Evolutionary conservation across 2,888 invertebrate species (phyloP).

Genomic region (Celastrina argiolus): DNA sequence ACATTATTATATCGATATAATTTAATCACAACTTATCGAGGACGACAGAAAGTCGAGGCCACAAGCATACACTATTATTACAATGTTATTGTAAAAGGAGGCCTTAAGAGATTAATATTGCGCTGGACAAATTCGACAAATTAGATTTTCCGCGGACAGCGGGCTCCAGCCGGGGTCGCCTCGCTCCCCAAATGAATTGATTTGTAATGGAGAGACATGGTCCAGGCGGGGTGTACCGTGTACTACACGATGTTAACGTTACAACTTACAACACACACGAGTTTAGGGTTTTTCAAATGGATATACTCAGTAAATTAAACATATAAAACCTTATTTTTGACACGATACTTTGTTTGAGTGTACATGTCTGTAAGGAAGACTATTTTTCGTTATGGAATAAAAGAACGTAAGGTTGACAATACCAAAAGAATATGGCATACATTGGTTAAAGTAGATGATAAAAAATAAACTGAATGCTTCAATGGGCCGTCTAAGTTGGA

Average conservation of each 20-base stretch:
- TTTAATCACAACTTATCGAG: background rate
- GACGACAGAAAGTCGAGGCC: background rate
- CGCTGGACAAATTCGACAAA: background rate
- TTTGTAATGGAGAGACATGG: constrained; percentile 37
- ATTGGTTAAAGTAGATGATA: too few relatives aligned
- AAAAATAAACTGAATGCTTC: too few relatives aligned
- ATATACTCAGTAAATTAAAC: too few relatives aligned
- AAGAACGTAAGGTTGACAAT: too few relatives aligned
- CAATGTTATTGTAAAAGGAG: background rate
- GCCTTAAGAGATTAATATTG: constrained; percentile 14
- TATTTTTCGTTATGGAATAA: too few relatives aligned
- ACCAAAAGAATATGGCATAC: too few relatives aligned
- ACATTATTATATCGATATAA: background rate
- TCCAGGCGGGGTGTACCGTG: background rate
- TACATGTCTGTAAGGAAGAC: too few relatives aligned
- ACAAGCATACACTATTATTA: background rate
- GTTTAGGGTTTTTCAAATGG: background rate
- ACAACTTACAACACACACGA: background rate
- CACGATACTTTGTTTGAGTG: too few relatives aligned
- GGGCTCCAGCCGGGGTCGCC: background rate
- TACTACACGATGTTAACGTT: too few relatives aligned
- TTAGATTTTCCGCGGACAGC: background rate
- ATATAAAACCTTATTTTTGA: too few relatives aligned
- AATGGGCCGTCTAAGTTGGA: too few relatives aligned
- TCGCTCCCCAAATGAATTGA: constrained; percentile 33